These are phyloP conservation scores for Eriocheir sinensis DNA, from an alignment of 1,140 invertebrate species.

Conservation along the genomic window DNA sequence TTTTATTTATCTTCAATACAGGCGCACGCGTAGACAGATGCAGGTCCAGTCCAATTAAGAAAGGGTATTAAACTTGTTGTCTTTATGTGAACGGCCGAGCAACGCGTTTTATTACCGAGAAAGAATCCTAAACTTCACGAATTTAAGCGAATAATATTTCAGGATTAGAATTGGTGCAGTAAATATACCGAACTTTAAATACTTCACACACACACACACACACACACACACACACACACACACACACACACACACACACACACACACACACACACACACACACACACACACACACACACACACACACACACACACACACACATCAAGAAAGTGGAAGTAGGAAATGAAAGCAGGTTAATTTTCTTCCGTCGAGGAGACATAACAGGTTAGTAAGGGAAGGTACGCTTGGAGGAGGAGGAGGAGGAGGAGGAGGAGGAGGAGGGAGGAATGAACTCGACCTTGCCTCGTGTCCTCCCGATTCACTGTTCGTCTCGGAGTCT, in stretches of 20 bases:
- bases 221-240: conserved; percentile 45
- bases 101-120: too few relatives aligned
- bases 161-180: too few relatives aligned
- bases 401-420: not conserved
- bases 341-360: conserved; percentile 3
- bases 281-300: conserved; percentile 22
- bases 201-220: not conserved
- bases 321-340: conserved; percentile 14
- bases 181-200: too few relatives aligned
- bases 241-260: conserved; percentile 48
- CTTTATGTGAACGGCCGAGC: too few relatives aligned
- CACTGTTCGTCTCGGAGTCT: too few relatives aligned
- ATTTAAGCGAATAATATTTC: too few relatives aligned
- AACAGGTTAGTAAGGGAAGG: not conserved
- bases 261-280: conserved; percentile 22
- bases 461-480: not conserved
- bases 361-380: not conserved
- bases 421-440: not conserved
- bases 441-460: not conserved
- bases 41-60: too few relatives aligned
- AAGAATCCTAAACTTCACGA: too few relatives aligned
- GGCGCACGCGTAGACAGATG: too few relatives aligned
- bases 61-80: too few relatives aligned
- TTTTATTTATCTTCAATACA: too few relatives aligned
- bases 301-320: conserved; percentile 20